Percentiles rank a stretch among this genome's conserved stretches.
Evolutionary conservation across 2,888 invertebrate species (phyloP).

Genomic region (Gymnoscelis rufifasciata): DNA sequence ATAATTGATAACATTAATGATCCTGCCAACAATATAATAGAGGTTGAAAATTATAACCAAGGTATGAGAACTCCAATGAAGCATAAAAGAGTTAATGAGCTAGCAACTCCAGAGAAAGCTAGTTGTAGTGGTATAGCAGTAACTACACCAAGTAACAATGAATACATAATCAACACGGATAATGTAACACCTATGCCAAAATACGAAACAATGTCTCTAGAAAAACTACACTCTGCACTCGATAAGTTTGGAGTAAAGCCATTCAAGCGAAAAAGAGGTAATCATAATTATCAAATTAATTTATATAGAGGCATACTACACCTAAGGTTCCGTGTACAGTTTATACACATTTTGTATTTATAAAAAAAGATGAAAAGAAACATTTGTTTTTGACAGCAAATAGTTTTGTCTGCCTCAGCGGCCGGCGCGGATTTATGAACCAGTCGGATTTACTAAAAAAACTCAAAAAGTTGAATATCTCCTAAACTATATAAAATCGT

Average conservation of each 20-base stretch:
- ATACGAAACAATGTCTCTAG: constrained; percentile 78
- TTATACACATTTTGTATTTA: too few species aligned
- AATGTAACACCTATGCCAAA: constrained; percentile 80
- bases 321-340: too few species aligned
- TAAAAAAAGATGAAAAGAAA: too few species aligned
- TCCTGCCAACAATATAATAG: constrained; percentile 1
- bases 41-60: constrained; percentile 3
- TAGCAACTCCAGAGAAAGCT: constrained; percentile 31
- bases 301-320: too few species aligned
- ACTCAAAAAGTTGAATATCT: too few species aligned
- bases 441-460: too few species aligned
- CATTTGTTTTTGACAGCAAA: too few species aligned
- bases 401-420: too few species aligned
- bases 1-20: constrained; percentile 3
- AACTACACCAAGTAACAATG: constrained; percentile 58
- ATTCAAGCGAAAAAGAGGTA: constrained; percentile 81
- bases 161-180: constrained; percentile 74
- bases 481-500: too few species aligned
- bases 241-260: constrained; percentile 83
- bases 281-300: neutral
- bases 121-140: constrained; percentile 26
- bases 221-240: constrained; percentile 77
- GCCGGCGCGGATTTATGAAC: too few species aligned
- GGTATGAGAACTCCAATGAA: constrained; percentile 33
- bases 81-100: constrained; percentile 31